Percentiles rank a stretch among this genome's conserved stretches.
phyloP scores from a whole-genome alignment of 2,113 vertebrate species.

The Tachysurus vachellii region DNA sequence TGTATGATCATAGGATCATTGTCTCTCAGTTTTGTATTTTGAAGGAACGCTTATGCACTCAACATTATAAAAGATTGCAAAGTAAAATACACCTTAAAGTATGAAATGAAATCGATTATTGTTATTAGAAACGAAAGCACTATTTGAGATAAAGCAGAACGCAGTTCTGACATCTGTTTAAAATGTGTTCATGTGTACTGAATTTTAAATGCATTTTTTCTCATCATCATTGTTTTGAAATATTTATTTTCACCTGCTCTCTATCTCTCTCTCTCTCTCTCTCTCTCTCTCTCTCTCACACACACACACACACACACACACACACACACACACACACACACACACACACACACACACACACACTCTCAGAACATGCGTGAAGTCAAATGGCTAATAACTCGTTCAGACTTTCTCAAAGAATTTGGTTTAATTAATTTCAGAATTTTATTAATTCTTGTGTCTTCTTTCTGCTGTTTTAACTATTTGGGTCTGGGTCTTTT shows the following conservation, averaged over 20 bases:
- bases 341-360: no score
- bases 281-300: background rate
- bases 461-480: background rate
- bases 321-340: no score
- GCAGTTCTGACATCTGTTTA: background rate
- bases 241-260: background rate
- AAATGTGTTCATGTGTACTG: background rate
- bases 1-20: background rate
- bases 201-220: background rate
- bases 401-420: background rate
- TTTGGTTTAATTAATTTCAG: background rate
- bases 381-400: background rate
- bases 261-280: background rate
- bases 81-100: background rate
- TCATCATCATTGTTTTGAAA: background rate
- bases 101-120: background rate
- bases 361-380: no score
- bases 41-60: background rate
- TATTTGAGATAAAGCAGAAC: background rate
- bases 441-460: background rate
- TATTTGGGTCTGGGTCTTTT: background rate
- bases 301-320: no score
- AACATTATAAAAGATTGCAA: background rate
- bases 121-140: background rate
- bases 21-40: background rate